Base-by-base conservation (phyloP, 1,140 invertebrate species). In the Belonocnema kinseyi region DNA sequence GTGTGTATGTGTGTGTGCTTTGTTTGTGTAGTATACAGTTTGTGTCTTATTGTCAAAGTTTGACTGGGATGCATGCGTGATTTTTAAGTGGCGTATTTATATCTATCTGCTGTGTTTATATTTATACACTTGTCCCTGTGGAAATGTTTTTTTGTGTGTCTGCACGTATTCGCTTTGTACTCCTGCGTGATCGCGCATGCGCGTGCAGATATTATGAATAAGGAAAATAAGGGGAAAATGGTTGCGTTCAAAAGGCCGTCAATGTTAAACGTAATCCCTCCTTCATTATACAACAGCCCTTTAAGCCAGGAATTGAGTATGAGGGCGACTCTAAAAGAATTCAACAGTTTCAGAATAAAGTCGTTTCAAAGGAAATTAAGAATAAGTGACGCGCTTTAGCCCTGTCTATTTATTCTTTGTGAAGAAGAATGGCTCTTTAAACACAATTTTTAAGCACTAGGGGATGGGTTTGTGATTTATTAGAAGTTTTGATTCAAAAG, bases 261-360 rank as follows among this genome's bases (percentile, higher is more conserved):
- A 66, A 40, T 66, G 40, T 40, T 16, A 66, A 66, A 66, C 61
- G 26, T 66, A 66, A 66, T 14, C 61, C 61, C 26, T 66, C 8
- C 26, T 40, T 66, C 40, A 66, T 66, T 66, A 66, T 66, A 33
- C 61, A 66, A 66, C 26, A 33, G 33, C 33, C 61, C n/a, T 66
- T 66, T 40, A 46, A 66, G 17, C 26, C 26, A 5, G 16, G 33
- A 33, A 66, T 66, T 66, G 26, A 66, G 61, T 40, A 66, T 40
- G 61, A 40, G 61, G 14, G 61, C 33, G 17, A 19, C 12, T 56
- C 61, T 26, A n/a, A 66, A 66, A 26, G 58, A 61, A 61, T 61
- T 40, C 26, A n/a, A 54, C 14, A 54, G 53, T 54, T 54, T 54
- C 14, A 16, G 53, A 54, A 54, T 54, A 16, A 66, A 66, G 11